Conservation (phyloP, 2,888 invertebrate genomes). For the Xylophagus ater region DNA sequence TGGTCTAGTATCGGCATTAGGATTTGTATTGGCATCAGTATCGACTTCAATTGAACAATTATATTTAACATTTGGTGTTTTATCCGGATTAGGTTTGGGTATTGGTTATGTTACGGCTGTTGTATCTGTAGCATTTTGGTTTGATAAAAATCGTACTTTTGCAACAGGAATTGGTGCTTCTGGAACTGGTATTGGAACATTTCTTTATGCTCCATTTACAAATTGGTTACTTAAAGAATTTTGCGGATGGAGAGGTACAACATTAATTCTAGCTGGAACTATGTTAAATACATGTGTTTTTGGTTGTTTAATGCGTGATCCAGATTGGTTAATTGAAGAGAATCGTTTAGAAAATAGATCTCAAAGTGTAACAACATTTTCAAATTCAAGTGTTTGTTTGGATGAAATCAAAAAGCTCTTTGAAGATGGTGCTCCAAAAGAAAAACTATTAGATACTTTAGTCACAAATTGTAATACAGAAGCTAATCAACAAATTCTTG, state of each 20-base stretch:
- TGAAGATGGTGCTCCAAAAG: constrained; percentile 49
- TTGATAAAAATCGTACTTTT: constrained; percentile 74
- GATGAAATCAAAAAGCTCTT: constrained; percentile 51
- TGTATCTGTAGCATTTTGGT: constrained; percentile 86
- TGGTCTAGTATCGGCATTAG: constrained; percentile 58
- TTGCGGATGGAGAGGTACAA: constrained; percentile 78
- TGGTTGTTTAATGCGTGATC: constrained; percentile 77
- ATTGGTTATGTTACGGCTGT: constrained; percentile 82
- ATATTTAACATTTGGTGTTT: constrained; percentile 74
- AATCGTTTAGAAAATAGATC: constrained; percentile 38
- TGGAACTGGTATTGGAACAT: constrained; percentile 82
- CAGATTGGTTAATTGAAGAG: constrained; percentile 56
- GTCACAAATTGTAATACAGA: constrained; percentile 39
- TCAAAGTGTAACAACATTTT: constrained; percentile 38
- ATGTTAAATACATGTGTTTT: constrained; percentile 77
- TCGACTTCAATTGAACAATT: constrained; percentile 63
- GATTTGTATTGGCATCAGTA: constrained; percentile 64
- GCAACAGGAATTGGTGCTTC: constrained; percentile 82
- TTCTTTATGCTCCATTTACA: constrained; percentile 77
- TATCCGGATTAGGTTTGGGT: constrained; percentile 74
- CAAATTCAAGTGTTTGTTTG: constrained; percentile 37
- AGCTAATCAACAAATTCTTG: constrained; percentile 37
- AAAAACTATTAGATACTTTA: constrained; percentile 35
- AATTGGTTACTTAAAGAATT: constrained; percentile 58
- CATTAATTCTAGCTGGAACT: constrained; percentile 68